Evolutionary conservation across 1,140 invertebrate species (phyloP), one percentile per base, ranked within the genome.

Genomic region (Agrypnia vestita): DNA sequence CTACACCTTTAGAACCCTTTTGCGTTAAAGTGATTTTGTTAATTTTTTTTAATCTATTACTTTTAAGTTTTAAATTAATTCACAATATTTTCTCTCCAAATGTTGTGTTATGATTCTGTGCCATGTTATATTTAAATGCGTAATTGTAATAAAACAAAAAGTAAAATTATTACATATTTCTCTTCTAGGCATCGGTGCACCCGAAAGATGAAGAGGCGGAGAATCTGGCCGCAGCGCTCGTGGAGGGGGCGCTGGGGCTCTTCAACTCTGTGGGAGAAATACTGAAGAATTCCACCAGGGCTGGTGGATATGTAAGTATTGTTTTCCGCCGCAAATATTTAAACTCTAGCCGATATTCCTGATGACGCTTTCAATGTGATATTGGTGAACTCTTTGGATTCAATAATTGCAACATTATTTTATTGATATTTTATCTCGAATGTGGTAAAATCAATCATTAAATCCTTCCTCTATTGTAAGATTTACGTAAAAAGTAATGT

Each of bases 241-340:
- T 95, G 6, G 88, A 89, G 76, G 87, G 88, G 76, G 88, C 88
- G 13, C 86, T 90, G 25, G 87, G 86, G 86, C 93, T 98, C 80
- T 97, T 96, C 86, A 94, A 94, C 83, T 92, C 92, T 79, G 94
- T 97, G 49, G 94, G 95, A 3, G 92, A 92, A 80, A 93, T 94
- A 13, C 95, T 98, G 78, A 95, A 94, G 86, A 92, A 92, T 67
- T 97, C 96, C 8, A 96, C 96, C 0, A 90, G 96, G 82, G 95
- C 96, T 67, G 95, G 96, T 73, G 96, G 96, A 83, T 95, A 96
- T 89, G 95, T 96, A 90, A 94, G 92, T 91, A 69, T 13, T 55
- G 25, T 73, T 71, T 78, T n/a, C n/a, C n/a, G n/a, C n/a, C n/a
- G n/a, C 9, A 74, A 71, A 19, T 61, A 62, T 44, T 73, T 69